Base-by-base conservation (phyloP, 2,797 vertebrate species). In the Hyperoplus immaculatus region DNA sequence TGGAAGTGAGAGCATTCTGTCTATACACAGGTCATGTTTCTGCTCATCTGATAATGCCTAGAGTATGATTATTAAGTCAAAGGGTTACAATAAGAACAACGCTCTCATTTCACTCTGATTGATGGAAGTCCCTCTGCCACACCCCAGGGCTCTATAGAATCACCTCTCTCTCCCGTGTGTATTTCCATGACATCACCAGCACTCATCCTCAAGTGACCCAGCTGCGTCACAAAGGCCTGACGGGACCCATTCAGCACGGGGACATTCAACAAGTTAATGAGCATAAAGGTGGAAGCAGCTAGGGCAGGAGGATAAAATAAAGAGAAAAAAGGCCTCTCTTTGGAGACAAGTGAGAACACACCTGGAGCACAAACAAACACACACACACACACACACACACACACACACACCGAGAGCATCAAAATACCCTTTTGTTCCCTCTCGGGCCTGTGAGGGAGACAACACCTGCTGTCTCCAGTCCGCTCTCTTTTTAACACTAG, bases 361-460 rank as follows among this genome's bases (percentile, higher is more conserved):
- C 88, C 88, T 92, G 72, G 85, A 82, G 73, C 75, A 49, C 85
- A 91, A 87, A 90, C 83, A 78, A 77, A 70, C 64, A 47, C 68
- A 70, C 21, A 21, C 63, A 46, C 46, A 60, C 69, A 78, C 76
- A 70, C 75, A 77, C 45, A 65, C 73, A 65, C 82, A 80, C 72
- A 50, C 63, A 67, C 61, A 60, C 57, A 73, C 47, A 57, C n/a
- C 68, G 67, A 53, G 62, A 56, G 21, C 64, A 6, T 84, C 57
- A 80, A 86, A 88, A 84, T 60, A 85, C 84, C 83, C 82, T 69
- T 85, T 88, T 89, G 75, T 89, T 88, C 73, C 78, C 58, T 74
- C 41, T 67, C 64, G 75, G 29, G 66, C 71, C 69, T 57, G 54
- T 38, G 55, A 83, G 77, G 59, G 70, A 88, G 59, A 67, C 1